phyloP scores from a whole-genome alignment of 2,113 vertebrate genomes.

The Phalacrocorax brasilianus region DNA sequence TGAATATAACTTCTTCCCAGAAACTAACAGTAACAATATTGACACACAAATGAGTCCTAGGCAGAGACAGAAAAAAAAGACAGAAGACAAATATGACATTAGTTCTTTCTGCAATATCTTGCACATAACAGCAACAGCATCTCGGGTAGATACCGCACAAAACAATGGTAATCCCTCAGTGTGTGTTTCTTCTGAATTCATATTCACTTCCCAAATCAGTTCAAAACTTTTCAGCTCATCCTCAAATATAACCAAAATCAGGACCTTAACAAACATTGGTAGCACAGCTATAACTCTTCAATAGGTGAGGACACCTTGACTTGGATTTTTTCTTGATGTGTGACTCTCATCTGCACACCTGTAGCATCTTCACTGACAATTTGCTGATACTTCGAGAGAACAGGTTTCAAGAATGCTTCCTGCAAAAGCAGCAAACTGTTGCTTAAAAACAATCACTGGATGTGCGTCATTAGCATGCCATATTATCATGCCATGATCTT shows the following conservation, averaged over 20 bases:
- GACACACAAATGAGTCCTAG: neutral
- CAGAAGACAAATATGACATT: neutral
- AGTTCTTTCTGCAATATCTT: neutral
- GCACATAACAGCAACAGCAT: neutral
- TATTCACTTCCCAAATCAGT: neutral
- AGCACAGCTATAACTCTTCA: neutral
- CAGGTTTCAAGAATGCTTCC: neutral
- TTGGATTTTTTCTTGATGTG: neutral
- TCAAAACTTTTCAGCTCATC: neutral
- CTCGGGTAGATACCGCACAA: neutral
- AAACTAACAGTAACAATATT: neutral
- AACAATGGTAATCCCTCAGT: neutral
- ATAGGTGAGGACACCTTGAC: neutral
- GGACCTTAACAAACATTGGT: neutral
- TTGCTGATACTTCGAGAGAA: neutral
- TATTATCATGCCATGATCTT: neutral
- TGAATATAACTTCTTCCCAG: neutral
- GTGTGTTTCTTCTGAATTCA: neutral
- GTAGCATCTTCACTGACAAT: neutral
- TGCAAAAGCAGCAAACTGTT: neutral
- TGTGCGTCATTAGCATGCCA: neutral
- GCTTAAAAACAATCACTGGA: neutral
- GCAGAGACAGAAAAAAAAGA: neutral
- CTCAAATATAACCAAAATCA: neutral
- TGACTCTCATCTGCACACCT: neutral